Percentiles rank a stretch among this genome's conserved stretches.
Conservation (phyloP, 2,888 invertebrate genomes). For the Stegana nigrithorax region DNA sequence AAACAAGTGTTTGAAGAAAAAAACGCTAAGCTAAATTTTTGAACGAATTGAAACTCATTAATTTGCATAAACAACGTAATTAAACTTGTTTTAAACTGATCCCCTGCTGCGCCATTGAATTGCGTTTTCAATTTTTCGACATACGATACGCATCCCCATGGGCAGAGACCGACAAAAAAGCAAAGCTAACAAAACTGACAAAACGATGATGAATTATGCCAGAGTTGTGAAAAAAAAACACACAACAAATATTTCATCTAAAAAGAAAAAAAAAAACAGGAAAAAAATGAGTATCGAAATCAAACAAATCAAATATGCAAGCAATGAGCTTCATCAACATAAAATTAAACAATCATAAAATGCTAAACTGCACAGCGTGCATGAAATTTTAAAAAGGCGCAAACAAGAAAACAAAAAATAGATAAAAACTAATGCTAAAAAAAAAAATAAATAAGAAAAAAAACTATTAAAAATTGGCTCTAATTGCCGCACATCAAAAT, state of each 20-base stretch:
- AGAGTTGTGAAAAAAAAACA: conserved; percentile 23
- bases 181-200: neutral
- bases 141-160: neutral
- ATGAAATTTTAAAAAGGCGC: conserved; percentile 30
- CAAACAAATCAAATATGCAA: conserved; percentile 51
- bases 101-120: conserved; percentile 7
- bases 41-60: neutral
- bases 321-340: conserved; percentile 60
- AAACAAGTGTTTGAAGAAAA: neutral
- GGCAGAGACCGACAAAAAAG: neutral
- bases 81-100: conserved; percentile 20
- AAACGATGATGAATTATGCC: conserved; percentile 45
- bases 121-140: neutral
- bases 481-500: conserved; percentile 25
- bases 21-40: too few species aligned
- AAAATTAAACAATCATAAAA: conserved; percentile 61
- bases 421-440: conserved; percentile 19
- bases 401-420: conserved; percentile 13
- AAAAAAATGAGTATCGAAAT: conserved; percentile 8
- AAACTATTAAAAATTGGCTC: conserved; percentile 25
- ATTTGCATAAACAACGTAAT: conserved; percentile 28
- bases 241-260: conserved; percentile 29
- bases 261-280: conserved; percentile 19
- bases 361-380: conserved; percentile 59
- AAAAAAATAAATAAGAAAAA: conserved; percentile 23